A percentile compares a stretch with the other conserved stretches of the same genome.
Conservation (phyloP, 2,888 invertebrate species). For the Sussaba pulchella region DNA sequence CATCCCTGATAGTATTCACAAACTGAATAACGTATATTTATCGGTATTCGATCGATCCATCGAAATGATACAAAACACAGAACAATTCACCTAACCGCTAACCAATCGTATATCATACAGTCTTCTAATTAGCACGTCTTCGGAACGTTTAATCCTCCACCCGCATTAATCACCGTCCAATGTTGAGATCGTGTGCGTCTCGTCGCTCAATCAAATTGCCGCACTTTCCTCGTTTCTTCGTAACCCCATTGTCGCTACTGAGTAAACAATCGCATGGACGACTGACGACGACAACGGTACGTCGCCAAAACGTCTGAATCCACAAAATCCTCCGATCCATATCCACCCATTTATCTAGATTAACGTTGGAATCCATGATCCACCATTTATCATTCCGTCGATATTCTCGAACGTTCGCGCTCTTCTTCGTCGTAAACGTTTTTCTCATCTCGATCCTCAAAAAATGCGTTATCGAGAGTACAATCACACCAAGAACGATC, state of each 20-base stretch:
- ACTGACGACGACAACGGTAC: conserved; percentile 23
- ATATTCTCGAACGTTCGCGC: conserved; percentile 5
- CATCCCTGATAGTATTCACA: no score
- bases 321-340: conserved; percentile 23
- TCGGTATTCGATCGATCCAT: no score
- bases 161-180: no score
- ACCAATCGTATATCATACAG: no score
- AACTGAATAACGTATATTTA: no score
- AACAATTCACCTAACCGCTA: no score
- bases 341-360: conserved; percentile 21
- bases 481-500: conserved; percentile 33
- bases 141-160: no score
- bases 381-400: conserved; percentile 34
- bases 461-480: conserved; percentile 31
- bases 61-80: no score
- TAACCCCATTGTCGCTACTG: not conserved
- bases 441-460: conserved; percentile 12
- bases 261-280: not conserved
- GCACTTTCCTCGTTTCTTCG: not conserved
- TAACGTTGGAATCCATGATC: conserved; percentile 33
- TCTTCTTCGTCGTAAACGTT: not conserved
- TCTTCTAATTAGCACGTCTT: no score
- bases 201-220: not conserved
- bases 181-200: no score
- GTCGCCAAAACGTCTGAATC: conserved; percentile 50